Conservation (phyloP, 2,797 vertebrate species). For the Acanthornis magna region DNA sequence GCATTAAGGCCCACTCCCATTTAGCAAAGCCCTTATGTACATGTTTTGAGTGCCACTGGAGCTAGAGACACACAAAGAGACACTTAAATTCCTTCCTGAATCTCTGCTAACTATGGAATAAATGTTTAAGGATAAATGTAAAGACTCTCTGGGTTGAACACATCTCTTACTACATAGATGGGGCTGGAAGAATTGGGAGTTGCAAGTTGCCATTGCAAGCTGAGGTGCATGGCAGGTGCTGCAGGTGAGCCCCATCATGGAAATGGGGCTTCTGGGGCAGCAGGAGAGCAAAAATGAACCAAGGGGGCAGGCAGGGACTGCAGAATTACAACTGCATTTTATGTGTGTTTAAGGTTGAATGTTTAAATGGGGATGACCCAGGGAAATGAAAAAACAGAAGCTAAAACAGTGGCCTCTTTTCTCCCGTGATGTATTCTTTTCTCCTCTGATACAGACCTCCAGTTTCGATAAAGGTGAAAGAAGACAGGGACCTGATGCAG, state of each 20-base stretch:
- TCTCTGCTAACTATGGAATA: background rate
- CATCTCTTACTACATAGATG: background rate
- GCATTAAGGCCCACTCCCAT: conserved; percentile 16
- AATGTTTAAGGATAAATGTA: conserved; percentile 4
- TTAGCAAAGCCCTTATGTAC: conserved; percentile 12
- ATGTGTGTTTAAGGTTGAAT: background rate
- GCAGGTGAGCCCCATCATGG: background rate
- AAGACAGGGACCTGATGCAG: background rate
- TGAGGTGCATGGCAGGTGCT: background rate
- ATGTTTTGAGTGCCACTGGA: conserved; percentile 18
- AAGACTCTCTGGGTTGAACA: background rate
- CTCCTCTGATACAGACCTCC: background rate
- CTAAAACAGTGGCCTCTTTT: background rate
- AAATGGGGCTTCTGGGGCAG: background rate
- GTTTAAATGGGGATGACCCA: background rate
- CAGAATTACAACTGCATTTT: background rate
- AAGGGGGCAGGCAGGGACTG: background rate
- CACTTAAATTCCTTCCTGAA: conserved; percentile 14
- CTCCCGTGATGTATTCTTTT: background rate
- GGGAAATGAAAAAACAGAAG: background rate
- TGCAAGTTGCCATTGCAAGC: background rate
- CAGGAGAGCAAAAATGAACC: background rate
- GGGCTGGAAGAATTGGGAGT: background rate
- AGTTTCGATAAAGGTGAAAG: background rate
- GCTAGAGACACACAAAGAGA: conserved; percentile 10